Percentiles rank a stretch among this genome's conserved stretches.
Conservation (phyloP, 1,140 invertebrate species). For the Drosophila miranda region DNA sequence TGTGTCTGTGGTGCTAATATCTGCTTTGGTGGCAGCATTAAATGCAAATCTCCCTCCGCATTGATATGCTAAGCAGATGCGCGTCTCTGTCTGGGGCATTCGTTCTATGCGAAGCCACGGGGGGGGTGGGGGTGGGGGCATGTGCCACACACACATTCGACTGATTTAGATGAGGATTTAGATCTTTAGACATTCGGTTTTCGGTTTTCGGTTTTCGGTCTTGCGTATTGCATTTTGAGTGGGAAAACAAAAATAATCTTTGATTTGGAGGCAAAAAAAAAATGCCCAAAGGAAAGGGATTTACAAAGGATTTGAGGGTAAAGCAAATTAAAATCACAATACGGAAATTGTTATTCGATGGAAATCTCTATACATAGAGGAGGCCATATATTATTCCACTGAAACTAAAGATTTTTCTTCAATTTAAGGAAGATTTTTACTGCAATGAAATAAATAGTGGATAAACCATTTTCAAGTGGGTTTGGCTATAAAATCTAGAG, state of each 20-base stretch:
- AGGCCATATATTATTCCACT: too few species aligned
- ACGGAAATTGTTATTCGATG: too few species aligned
- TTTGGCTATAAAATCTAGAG: too few species aligned
- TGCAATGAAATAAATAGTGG: too few species aligned
- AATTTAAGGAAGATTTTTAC: too few species aligned
- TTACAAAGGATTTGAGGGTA: conserved; percentile 5
- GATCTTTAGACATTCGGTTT: conserved; percentile 2
- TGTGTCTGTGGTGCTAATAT: conserved; percentile 60
- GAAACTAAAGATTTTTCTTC: too few species aligned
- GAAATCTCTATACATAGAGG: too few species aligned
- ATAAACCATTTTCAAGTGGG: too few species aligned
- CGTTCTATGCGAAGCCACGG: not conserved
- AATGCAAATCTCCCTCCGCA: conserved; percentile 66
- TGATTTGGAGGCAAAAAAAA: conserved; percentile 24
- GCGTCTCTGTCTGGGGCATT: conserved; percentile 52
- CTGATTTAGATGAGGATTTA: conserved; percentile 43
- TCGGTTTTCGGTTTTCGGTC: not conserved
- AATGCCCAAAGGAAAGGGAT: conserved; percentile 20
- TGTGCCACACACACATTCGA: conserved; percentile 6
- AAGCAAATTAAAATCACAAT: too few species aligned
- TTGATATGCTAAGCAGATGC: conserved; percentile 77
- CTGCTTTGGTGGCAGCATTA: conserved; percentile 60
- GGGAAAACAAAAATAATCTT: conserved; percentile 22
- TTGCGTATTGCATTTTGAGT: conserved; percentile 51
- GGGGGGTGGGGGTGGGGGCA: not conserved